Percentiles rank a stretch among this genome's conserved stretches.
Conservation (phyloP, 2,797 vertebrate species). For the Callimico goeldii region DNA sequence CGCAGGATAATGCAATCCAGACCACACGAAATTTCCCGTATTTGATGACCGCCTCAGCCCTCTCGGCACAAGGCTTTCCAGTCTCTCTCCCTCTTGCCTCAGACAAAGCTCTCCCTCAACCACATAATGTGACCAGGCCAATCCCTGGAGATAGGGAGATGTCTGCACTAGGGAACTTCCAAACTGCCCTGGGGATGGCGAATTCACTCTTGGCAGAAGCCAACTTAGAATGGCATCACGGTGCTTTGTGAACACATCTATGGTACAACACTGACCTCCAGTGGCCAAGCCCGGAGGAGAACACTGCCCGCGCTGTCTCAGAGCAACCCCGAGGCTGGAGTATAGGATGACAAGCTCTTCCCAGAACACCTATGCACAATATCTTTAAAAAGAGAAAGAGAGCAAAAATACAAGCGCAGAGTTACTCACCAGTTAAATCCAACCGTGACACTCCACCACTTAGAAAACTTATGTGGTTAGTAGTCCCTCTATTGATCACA, state of each 20-base stretch:
- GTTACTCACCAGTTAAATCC: neutral
- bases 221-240: slow-evolving; percentile 49
- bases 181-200: neutral
- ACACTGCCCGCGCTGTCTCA: neutral
- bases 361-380: neutral
- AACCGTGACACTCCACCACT: neutral
- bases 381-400: neutral
- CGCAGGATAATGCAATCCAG: neutral
- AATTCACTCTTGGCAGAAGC: slow-evolving; percentile 4
- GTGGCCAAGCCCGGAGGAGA: slow-evolving; percentile 45
- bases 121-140: slow-evolving; percentile 33
- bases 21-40: fast-evolving
- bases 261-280: slow-evolving; percentile 83
- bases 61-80: fast-evolving
- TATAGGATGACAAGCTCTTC: neutral
- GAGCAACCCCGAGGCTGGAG: neutral
- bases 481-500: neutral
- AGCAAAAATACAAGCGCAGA: neutral
- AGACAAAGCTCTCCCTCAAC: neutral
- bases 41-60: fast-evolving
- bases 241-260: neutral
- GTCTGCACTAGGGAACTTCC: slow-evolving; percentile 3
- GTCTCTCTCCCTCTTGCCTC: neutral
- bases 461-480: neutral
- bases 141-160: neutral